Conservation (phyloP, 2,797 vertebrate species). For the Picus viridis region DNA sequence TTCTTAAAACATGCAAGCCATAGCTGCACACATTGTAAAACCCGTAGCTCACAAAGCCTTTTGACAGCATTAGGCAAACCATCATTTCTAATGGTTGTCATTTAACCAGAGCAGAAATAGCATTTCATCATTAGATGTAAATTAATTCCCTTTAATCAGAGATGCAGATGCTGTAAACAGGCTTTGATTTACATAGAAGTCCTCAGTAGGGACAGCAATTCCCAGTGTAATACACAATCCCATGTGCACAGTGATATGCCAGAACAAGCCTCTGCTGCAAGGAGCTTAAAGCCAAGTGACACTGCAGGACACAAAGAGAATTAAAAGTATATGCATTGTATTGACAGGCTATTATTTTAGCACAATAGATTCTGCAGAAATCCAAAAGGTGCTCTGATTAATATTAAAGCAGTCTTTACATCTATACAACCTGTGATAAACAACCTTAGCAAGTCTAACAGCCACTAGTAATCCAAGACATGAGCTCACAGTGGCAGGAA, state of each 20-base stretch:
- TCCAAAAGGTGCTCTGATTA: neutral
- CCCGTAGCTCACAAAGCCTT: neutral
- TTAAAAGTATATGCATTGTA: neutral
- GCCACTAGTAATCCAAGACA: neutral
- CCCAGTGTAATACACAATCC: neutral
- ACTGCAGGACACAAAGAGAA: neutral
- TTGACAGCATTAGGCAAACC: neutral
- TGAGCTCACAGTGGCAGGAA: neutral
- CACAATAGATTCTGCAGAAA: neutral
- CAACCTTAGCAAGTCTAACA: neutral
- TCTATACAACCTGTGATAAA: neutral
- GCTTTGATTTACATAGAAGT: neutral
- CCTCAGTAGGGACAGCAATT: neutral
- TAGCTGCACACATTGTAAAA: neutral
- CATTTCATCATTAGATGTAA: neutral
- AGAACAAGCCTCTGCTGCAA: neutral
- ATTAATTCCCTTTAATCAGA: neutral
- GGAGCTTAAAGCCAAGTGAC: neutral
- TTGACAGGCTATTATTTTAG: neutral
- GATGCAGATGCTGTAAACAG: neutral
- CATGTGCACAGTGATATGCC: rapidly evolving
- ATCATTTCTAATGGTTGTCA: neutral
- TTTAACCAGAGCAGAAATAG: neutral
- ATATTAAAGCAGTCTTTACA: neutral
- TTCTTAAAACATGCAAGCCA: neutral